Base-by-base conservation (phyloP, 2,797 vertebrate species). In the Carduelis carduelis region DNA sequence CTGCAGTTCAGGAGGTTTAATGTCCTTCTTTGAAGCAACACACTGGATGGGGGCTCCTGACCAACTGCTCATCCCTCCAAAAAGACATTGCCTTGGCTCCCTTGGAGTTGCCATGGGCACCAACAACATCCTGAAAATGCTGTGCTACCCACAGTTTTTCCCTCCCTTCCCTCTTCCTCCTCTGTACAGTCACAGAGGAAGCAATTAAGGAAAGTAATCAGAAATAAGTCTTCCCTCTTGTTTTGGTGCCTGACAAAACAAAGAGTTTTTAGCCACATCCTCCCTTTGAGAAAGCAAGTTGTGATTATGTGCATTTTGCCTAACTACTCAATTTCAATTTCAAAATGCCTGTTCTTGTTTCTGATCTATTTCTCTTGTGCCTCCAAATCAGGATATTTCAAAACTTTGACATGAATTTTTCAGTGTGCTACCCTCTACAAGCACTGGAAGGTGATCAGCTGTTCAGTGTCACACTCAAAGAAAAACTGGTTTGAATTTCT, bases 301-400 rank as follows among this genome's bases (percentile, higher is more conserved):
- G 23, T 57, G 57, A 55, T 50, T 46, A 41, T 53, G 28, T 37
- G 18, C 6, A 1, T 76, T 88, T 90, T 63, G 39, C 81, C 64
- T 66, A 79, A 84, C 52, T 66, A 68, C 81, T 82, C 47, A 26
- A 44, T 84, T 83, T 85, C 52, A 79, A 56, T 77, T 91, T 88
- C 76, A 78, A 78, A 81, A 87, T 66, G 26, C 21, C 82, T 50
- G 23, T 61, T 92, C 46, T 59, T 72, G 50, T 0, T 93, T 95
- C 87, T 95, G 61, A 92, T 84, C 65, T 94, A 47, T 75, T 94
- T 81, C 66, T 83, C 77, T 56, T 47, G 55, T 59, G 83, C 66
- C 72, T 89, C 28, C 27, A 79, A n/a, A 79, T 44, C 63, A 89
- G 63, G 39, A 84, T 56, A 22, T 65, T 92, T 84, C 5, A 7